Conservation (phyloP, 1,140 invertebrate genomes). For the Mizuhopecten yessoensis region DNA sequence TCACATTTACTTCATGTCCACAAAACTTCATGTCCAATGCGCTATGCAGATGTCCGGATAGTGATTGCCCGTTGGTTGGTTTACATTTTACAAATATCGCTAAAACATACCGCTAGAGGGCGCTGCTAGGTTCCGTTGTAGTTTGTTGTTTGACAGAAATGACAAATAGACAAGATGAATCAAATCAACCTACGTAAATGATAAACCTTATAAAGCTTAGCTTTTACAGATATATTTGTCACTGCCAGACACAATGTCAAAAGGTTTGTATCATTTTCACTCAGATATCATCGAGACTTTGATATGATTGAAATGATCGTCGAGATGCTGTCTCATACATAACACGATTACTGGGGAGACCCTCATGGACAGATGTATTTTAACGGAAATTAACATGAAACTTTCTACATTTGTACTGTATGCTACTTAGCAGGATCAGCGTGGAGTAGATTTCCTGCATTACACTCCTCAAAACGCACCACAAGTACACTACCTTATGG, state of each 20-base stretch:
- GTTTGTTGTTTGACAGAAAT: conserved; percentile 22
- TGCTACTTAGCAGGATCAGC: too few relatives aligned
- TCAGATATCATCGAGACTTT: background rate
- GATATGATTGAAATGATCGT: too few relatives aligned
- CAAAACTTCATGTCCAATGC: too few relatives aligned
- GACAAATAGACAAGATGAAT: background rate
- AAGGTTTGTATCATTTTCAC: background rate
- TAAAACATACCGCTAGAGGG: background rate
- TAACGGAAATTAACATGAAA: too few relatives aligned
- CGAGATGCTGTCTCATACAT: too few relatives aligned
- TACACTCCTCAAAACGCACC: too few relatives aligned
- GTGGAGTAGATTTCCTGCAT: too few relatives aligned
- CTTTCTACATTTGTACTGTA: too few relatives aligned
- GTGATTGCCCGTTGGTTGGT: background rate
- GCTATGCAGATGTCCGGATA: background rate
- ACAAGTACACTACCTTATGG: too few relatives aligned
- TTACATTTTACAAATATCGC: background rate
- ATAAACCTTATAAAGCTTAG: background rate
- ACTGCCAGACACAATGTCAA: background rate
- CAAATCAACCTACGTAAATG: background rate
- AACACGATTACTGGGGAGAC: too few relatives aligned
- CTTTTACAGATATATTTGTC: background rate
- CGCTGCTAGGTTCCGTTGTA: background rate
- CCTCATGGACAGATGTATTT: too few relatives aligned
- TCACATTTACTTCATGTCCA: too few relatives aligned